Conservation (phyloP, 2,888 invertebrate genomes). For the Cephus sareptanus region DNA sequence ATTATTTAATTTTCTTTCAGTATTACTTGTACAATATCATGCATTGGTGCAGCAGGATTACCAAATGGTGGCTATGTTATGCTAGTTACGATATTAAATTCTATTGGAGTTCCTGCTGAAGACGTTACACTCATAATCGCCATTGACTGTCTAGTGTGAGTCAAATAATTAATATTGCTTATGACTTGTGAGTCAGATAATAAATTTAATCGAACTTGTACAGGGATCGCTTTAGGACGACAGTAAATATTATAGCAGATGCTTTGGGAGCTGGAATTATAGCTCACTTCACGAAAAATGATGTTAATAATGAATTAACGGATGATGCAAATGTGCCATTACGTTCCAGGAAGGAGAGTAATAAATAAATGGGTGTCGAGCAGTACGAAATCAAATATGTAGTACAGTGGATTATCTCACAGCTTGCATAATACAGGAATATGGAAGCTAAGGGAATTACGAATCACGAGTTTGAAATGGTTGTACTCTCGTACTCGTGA, state of each 20-base stretch:
- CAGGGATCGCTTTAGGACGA: conserved; percentile 61
- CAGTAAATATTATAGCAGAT: conserved; percentile 57
- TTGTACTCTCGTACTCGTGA: too few relatives aligned
- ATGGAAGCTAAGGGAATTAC: too few relatives aligned
- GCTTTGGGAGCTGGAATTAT: conserved; percentile 56
- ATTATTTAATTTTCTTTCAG: conserved; percentile 67
- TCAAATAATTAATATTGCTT: conserved; percentile 33
- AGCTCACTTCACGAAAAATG: conserved; percentile 30
- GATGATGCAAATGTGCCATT: not conserved
- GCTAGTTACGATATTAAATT: conserved; percentile 95
- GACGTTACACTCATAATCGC: conserved; percentile 92
- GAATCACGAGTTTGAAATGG: too few relatives aligned
- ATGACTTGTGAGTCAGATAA: not conserved
- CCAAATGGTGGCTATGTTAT: conserved; percentile 96
- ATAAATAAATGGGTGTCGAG: not conserved
- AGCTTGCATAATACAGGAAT: too few relatives aligned
- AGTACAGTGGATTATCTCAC: not conserved
- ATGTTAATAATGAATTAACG: not conserved
- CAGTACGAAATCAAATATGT: not conserved
- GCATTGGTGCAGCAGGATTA: conserved; percentile 97
- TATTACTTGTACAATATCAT: conserved; percentile 95
- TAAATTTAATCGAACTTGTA: conserved; percentile 15
- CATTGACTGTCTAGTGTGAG: conserved; percentile 93
- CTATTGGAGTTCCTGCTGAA: conserved; percentile 89
- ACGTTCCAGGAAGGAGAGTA: not conserved